Conservation (phyloP, 2,888 invertebrate genomes). For the Allophyes oxyacanthae region DNA sequence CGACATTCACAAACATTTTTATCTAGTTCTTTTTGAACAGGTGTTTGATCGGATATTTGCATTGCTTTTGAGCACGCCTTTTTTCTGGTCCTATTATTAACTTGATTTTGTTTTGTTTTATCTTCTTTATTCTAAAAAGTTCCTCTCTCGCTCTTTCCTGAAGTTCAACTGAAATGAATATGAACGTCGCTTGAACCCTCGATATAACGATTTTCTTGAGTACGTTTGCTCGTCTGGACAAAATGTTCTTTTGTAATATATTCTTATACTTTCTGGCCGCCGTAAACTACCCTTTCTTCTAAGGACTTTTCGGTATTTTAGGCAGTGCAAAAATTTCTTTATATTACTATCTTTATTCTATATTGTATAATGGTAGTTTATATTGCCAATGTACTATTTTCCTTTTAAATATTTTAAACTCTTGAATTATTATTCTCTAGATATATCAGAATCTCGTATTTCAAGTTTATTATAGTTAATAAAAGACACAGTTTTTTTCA, state of each 20-base stretch:
- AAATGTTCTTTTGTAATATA: slow-evolving; percentile 11
- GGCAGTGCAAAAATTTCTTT: background rate
- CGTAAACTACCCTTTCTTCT: slow-evolving; percentile 36
- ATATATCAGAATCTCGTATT: background rate
- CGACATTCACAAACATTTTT: background rate
- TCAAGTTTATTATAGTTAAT: background rate
- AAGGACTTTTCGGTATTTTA: slow-evolving; percentile 5
- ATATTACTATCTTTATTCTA: background rate
- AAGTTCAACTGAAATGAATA: slow-evolving; percentile 1
- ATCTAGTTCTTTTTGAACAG: too few species aligned
- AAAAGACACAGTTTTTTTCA: background rate
- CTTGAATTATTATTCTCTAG: background rate
- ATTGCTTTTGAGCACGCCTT: too few species aligned
- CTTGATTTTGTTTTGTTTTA: background rate
- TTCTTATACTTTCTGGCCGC: slow-evolving; percentile 7
- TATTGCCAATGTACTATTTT: too few species aligned
- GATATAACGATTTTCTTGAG: slow-evolving; percentile 9
- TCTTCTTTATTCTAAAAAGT: slow-evolving; percentile 6
- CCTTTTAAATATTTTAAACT: too few species aligned
- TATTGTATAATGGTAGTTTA: too few species aligned
- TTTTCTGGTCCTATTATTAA: background rate
- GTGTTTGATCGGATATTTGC: too few species aligned
- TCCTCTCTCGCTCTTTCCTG: slow-evolving; percentile 6
- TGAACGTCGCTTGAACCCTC: background rate
- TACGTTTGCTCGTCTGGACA: slow-evolving; percentile 6